Evolutionary conservation across 2,113 vertebrate species (phyloP), one percentile per base, ranked within the genome.

Genomic region (Psilopsiagon aymara): DNA sequence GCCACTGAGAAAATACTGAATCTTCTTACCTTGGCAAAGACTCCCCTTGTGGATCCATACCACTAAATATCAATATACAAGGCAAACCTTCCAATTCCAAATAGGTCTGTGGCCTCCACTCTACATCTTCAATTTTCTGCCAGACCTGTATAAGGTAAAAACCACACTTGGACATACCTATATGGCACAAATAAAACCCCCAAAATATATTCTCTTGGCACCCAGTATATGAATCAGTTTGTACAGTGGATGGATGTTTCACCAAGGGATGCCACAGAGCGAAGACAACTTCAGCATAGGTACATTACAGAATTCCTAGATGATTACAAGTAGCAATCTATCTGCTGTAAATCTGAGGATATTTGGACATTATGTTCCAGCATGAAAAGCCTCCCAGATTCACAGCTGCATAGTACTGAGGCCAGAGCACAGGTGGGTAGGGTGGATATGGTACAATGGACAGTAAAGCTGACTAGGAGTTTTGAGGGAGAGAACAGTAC

Each of bases 41-140:
- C 79, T 99, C 99, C 31, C 99, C 99, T 11, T 99, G 98, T 2
- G 99, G 99, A 88, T 99, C 99, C 86, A 98, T 98, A 77, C 99
- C 99, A 64, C 99, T 99, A 87, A 99, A 98, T 94, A 99, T 99
- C 44, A 99, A 98, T 96, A 99, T 99, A 93, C 99, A 99, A 29
- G 99, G 99, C 87, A 99, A 98, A 43, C 99, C 99, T 96, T 99
- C 99, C 93, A 99, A 70, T 92, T 99, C 99, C 96, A 99, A 92
- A 96, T 99, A 99, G 2, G 99, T 99, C 68, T 97, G 98, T 77
- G 99, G 99, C 62, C 98, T 97, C 99, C 99, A 99, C 66, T 99
- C 98, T 10, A 98, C 98, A 71, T 99, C 99, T 49, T 99, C 98
- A 44, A 99, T 99, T 94, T 99, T 99, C 80, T 99, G 98, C 99